Evolutionary conservation across 2,888 invertebrate species (phyloP), one percentile per base, ranked within the genome.

Genomic region (Ectemnius cavifrons): DNA sequence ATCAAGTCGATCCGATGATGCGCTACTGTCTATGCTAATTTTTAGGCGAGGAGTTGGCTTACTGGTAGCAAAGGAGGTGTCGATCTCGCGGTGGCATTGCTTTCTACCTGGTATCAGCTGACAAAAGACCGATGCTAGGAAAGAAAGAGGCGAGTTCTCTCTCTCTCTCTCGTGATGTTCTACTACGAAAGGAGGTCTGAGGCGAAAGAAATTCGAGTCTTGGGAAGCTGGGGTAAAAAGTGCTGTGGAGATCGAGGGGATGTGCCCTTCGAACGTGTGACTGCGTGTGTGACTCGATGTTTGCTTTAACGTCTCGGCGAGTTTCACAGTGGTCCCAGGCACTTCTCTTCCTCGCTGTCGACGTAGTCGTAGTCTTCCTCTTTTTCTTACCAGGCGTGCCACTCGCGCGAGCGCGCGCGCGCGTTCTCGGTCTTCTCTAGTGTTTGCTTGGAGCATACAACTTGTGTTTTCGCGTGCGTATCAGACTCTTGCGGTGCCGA

Each of bases 241-340:
- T 37, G 67, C 49, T 45, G 28, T 37, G 37, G 37, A 23, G 23
- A 11, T 18, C 46, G 5, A 16, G 23, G 47, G 69, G 56, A 57
- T 58, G 23, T 56, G 67, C 65, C 73, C 60, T 20, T 56, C 63
- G 64, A 63, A 79, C 82, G 75, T 70, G 83, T 70, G 81, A 86
- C 87, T 84, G 82, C 87, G 85, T 86, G 85, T 87, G 89, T 86
- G 87, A 88, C 85, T 79, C 82, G 82, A 61, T 89, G 87, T 90
- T 90, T 90, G 87, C 88, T 85, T 90, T 90, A 86, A 88, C 90
- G 89, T 90, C 89, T 89, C 87, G 82, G 79, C 86, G 88, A 81
- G 79, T 83, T 37, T 79, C 84, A 81, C 83, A 81, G 58, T 56
- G 65, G 49, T 67, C 65, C 68, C 68, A 16, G 23, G 5, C 52